Evolutionary conservation across 2,888 invertebrate genomes (phyloP).

Genomic region (Eubasilissa splendida): DNA sequence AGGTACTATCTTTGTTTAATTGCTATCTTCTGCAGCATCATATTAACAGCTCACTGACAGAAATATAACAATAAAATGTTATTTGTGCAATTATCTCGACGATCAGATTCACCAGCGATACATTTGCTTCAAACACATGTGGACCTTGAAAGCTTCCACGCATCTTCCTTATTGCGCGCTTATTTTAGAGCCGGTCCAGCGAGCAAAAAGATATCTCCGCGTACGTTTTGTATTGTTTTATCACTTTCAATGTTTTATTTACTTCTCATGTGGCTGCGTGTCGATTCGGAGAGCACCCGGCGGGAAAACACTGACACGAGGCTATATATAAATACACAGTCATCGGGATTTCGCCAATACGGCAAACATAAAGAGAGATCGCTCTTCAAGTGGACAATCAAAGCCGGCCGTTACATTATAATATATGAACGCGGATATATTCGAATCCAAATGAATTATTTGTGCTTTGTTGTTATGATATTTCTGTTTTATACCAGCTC

Average conservation of each 20-base stretch:
- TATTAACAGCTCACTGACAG: too few relatives aligned
- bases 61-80: too few relatives aligned
- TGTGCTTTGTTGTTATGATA: background rate
- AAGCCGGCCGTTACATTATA: background rate
- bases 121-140: slow-evolving; percentile 11
- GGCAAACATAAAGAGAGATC: too few relatives aligned
- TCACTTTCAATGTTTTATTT: slow-evolving; percentile 24
- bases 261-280: slow-evolving; percentile 26
- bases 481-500: background rate
- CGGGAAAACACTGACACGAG: slow-evolving; percentile 8
- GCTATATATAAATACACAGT: slow-evolving; percentile 49
- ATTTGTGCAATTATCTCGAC: background rate
- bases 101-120: background rate
- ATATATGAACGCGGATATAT: slow-evolving; percentile 9
- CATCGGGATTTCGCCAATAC: slow-evolving; percentile 48
- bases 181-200: background rate
- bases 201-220: background rate
- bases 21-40: too few relatives aligned
- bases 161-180: background rate
- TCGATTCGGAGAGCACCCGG: slow-evolving; percentile 17
- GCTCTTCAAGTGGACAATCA: background rate
- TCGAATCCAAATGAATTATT: background rate
- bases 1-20: too few relatives aligned
- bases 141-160: slow-evolving; percentile 5
- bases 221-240: slow-evolving; percentile 1